Conservation (phyloP, 2,888 invertebrate genomes). For the Campaea margaritaria region DNA sequence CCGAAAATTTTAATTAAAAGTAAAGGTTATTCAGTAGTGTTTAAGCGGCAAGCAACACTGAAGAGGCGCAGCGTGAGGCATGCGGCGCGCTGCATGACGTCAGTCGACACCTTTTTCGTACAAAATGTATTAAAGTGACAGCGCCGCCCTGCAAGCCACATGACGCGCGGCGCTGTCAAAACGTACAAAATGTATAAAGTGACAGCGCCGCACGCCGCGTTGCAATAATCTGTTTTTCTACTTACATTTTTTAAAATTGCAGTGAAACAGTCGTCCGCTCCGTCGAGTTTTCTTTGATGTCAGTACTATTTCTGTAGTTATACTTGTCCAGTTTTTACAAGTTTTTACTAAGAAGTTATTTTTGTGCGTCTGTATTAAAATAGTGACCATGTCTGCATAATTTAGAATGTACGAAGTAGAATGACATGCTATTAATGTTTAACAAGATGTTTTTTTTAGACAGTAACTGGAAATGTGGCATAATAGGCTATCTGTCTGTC, state of each 20-base stretch:
- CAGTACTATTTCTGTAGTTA: slow-evolving; percentile 10
- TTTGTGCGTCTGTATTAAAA: slow-evolving; percentile 21
- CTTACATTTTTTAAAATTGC: slow-evolving; percentile 10
- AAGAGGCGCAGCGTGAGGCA: too few relatives aligned
- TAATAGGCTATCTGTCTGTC: background rate
- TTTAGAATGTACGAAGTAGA: slow-evolving; percentile 15
- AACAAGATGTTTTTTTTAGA: slow-evolving; percentile 8
- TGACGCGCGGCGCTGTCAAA: too few relatives aligned
- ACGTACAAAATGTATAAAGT: too few relatives aligned
- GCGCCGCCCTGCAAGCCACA: too few relatives aligned
- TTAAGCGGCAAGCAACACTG: too few relatives aligned
- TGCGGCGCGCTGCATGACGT: too few relatives aligned
- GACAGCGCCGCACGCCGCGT: too few relatives aligned
- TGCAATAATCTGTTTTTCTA: too few relatives aligned
- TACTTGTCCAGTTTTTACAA: slow-evolving; percentile 19
- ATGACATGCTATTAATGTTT: slow-evolving; percentile 3
- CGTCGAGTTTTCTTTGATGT: slow-evolving; percentile 16
- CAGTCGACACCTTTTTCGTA: too few relatives aligned
- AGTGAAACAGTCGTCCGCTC: slow-evolving; percentile 5
- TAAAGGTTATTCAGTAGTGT: background rate
- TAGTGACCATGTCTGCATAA: slow-evolving; percentile 15
- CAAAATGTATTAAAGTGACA: too few relatives aligned
- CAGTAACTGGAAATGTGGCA: slow-evolving; percentile 1
- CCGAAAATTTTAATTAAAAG: too few relatives aligned
- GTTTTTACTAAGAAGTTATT: slow-evolving; percentile 23